A percentile compares a stretch with the other conserved stretches of the same genome.
These are phyloP conservation scores for Schizaphis graminum DNA, from an alignment of 2,888 invertebrate genomes.

Conservation along the genomic window DNA sequence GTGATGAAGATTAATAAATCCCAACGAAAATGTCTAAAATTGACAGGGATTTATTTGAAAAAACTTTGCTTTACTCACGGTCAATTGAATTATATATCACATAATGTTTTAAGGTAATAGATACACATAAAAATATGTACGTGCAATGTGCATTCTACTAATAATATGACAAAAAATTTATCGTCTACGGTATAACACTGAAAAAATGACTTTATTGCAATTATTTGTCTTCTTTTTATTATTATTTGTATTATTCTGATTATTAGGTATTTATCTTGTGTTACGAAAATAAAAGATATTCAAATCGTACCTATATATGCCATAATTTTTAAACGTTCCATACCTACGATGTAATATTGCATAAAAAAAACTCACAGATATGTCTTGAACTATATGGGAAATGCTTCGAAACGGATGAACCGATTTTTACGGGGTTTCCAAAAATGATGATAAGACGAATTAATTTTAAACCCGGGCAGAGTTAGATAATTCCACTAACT, in stretches of 20 bases:
- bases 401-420: not conserved
- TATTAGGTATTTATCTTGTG: not conserved
- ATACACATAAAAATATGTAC: not conserved
- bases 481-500: not conserved
- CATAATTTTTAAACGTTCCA: not conserved
- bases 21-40: not conserved
- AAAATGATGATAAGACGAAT: not conserved
- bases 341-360: not conserved
- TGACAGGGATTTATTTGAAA: not conserved
- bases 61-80: not conserved
- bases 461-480: not conserved
- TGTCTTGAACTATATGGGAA: not conserved
- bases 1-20: not conserved
- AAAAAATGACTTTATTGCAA: not conserved
- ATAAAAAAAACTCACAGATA: not conserved
- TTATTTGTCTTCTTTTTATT: not conserved
- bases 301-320: not conserved
- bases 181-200: not conserved
- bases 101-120: not conserved
- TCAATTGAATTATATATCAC: not conserved
- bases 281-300: not conserved
- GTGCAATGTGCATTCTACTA: not conserved
- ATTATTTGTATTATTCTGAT: no score
- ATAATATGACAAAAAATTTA: not conserved
- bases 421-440: not conserved